Conservation (phyloP, 2,888 invertebrate genomes). For the Smittia sp. region DNA sequence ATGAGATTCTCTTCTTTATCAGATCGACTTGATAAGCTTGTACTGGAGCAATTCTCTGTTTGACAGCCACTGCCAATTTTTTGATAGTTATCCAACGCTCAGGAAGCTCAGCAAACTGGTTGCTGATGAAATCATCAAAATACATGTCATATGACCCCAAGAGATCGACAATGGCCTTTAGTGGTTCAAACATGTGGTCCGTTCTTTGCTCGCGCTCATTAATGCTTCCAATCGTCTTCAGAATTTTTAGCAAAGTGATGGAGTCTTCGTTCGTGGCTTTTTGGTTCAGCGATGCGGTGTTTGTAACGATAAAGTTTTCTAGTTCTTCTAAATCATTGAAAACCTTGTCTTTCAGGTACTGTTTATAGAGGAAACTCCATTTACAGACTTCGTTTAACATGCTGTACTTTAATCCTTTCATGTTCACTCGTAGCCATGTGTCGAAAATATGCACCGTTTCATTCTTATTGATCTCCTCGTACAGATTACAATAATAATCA, state of each 20-base stretch:
- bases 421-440: slow-evolving; percentile 76
- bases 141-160: slow-evolving; percentile 83
- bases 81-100: slow-evolving; percentile 85
- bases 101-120: slow-evolving; percentile 73
- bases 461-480: slow-evolving; percentile 69
- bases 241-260: slow-evolving; percentile 75
- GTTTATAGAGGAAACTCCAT: slow-evolving; percentile 86
- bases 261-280: slow-evolving; percentile 82
- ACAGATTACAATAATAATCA: slow-evolving; percentile 76
- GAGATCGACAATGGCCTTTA: slow-evolving; percentile 80
- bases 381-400: slow-evolving; percentile 80
- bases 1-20: slow-evolving; percentile 75
- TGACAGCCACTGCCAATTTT: slow-evolving; percentile 76
- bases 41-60: slow-evolving; percentile 82
- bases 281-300: slow-evolving; percentile 67
- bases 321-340: slow-evolving; percentile 64
- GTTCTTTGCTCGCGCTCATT: slow-evolving; percentile 75
- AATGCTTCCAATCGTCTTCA: slow-evolving; percentile 75
- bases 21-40: slow-evolving; percentile 86
- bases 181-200: slow-evolving; percentile 86
- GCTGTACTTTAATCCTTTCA: slow-evolving; percentile 74
- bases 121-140: slow-evolving; percentile 73
- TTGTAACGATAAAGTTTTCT: slow-evolving; percentile 72
- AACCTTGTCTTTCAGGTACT: slow-evolving; percentile 79
- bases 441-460: slow-evolving; percentile 67